Base-by-base conservation (phyloP, 2,888 invertebrate genomes). In the Anoplius nigerrimus region DNA sequence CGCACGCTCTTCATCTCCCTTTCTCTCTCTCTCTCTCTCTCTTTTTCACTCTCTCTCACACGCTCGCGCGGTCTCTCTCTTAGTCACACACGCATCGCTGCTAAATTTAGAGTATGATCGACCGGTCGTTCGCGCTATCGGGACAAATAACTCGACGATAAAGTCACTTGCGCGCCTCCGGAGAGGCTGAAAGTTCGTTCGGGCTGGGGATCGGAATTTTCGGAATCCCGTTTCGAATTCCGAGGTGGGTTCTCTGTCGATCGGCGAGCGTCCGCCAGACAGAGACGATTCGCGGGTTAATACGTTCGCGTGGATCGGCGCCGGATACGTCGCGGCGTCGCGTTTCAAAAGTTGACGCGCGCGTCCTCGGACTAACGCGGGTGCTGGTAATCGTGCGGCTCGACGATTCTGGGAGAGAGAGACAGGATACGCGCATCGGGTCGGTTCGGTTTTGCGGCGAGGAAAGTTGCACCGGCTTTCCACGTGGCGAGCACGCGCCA, bases 101-200 rank as follows among this genome's bases (percentile, higher is more conserved):
- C 81, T 82, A 82, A 82, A 82, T 82, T 79, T 82, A 82, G 81
- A 73, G 75, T 75, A 82, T 81, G 82, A 82, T 81, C 82, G 78
- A 75, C 74, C 75, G 78, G 72, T 78, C 69, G 71, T 67, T 72
- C 70, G 71, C 72, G 75, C 74, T 80, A 81, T 82, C 82, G 79
- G 70, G 69, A 75, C 69, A 76, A 78, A 77, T 78, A 80, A 76
- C 66, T 65, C 59, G 62, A 59, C 75, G 82, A 82, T 82, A 82
- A 82, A 81, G 77, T 69, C 68, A 75, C 66, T 73, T 70, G 72
- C 65, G 62, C n/a, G 15, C 22, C 24, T 15, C 27, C 66, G 27
- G 60, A 64, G 45, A n/a, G 43, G n/a, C 48, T 20, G 61, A 18
- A 13, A 65, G 15, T 55, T 45, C 45, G 43, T 27, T 53, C 22